Conservation (phyloP, 2,888 invertebrate species). For the Harpalus rufipes region DNA sequence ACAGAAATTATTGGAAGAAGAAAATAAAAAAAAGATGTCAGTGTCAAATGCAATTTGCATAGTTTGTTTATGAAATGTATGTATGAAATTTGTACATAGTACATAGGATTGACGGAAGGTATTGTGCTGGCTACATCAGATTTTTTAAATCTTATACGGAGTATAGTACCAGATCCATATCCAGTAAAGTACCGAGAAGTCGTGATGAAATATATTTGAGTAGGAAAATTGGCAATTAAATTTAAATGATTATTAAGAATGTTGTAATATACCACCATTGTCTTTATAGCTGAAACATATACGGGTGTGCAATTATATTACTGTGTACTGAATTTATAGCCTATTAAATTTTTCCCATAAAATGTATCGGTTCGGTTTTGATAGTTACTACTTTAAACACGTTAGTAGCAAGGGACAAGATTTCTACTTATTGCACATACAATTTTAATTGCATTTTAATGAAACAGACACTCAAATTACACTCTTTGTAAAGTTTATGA, state of each 20-base stretch:
- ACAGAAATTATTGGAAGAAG: too few species aligned
- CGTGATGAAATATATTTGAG: background rate
- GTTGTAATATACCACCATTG: slow-evolving; percentile 1
- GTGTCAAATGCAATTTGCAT: too few species aligned
- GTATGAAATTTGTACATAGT: too few species aligned
- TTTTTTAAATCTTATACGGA: too few species aligned
- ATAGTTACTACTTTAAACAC: background rate
- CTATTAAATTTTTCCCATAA: background rate
- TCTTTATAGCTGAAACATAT: background rate
- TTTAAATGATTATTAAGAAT: background rate
- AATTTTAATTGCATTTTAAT: background rate
- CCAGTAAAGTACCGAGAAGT: background rate
- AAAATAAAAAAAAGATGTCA: too few species aligned
- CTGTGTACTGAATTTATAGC: background rate
- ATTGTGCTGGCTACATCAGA: too few species aligned
- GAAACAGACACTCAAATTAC: too few species aligned
- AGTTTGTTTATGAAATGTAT: too few species aligned
- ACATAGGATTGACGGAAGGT: too few species aligned
- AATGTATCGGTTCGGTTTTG: background rate
- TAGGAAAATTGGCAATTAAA: background rate
- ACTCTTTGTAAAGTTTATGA: too few species aligned
- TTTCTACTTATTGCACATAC: background rate
- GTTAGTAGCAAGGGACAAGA: background rate
- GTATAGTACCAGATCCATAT: too few species aligned
- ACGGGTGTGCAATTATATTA: slow-evolving; percentile 5